Conservation (phyloP, 2,113 vertebrate species). For the Hemichromis elongatus region DNA sequence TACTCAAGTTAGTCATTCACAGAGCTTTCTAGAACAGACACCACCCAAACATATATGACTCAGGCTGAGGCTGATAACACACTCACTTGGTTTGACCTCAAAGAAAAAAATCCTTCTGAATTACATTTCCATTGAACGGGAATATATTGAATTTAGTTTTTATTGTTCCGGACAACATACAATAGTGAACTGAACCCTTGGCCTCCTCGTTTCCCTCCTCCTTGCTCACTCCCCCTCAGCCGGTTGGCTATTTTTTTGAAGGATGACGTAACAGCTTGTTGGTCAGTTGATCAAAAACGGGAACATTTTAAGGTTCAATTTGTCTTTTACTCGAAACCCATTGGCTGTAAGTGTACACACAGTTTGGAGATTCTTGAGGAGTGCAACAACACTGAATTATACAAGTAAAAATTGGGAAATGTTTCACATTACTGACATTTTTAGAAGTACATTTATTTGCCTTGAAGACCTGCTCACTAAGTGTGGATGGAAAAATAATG, state of each 20-base stretch:
- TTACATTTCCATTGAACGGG: background rate
- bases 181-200: background rate
- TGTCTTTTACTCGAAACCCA: background rate
- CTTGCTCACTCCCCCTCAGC: conserved; percentile 34
- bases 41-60: background rate
- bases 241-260: conserved; percentile 23
- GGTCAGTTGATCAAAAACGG: conserved; percentile 28
- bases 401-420: background rate
- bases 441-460: background rate
- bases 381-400: background rate
- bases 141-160: background rate
- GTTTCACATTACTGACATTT: background rate
- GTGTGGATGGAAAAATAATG: background rate
- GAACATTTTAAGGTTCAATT: background rate
- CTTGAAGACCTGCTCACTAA: background rate
- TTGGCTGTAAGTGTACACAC: background rate
- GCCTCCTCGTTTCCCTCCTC: background rate
- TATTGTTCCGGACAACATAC: background rate
- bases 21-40: background rate
- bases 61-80: too few species aligned
- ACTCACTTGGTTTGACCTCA: too few species aligned
- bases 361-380: background rate
- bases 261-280: conserved; percentile 22
- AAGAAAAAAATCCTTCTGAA: background rate
- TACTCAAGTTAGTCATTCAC: background rate